Base-by-base conservation (phyloP, 2,113 vertebrate genomes). In the Xyrauchen texanus region DNA sequence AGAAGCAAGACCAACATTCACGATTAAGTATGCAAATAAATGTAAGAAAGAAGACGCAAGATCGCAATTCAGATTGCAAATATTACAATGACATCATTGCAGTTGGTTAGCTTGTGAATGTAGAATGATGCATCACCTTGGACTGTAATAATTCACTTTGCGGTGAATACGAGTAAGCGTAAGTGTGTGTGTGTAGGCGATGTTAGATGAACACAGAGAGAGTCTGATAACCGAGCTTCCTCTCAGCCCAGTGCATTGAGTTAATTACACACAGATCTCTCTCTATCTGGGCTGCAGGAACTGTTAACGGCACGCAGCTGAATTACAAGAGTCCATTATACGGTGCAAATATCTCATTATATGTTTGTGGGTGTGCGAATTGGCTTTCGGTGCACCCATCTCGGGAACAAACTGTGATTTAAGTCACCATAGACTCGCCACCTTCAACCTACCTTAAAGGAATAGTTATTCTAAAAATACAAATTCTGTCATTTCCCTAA, bases 281-380 rank as follows among this genome's bases (percentile, higher is more conserved):
- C 5, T 69, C 68, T 55, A 34, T 34, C 21, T 34, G 67, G 49
- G 67, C 67, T 53, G 68, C 51, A 42, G 44, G 68, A 70, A 70
- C 7, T 55, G 68, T 70, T 70, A 52, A 70, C 21, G 51, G n/a
- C 11, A n/a, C 12, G 1, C 68, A 9, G 12, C 68, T 70, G 44
- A 70, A 70, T 70, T n/a, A 57, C 68, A n/a, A 52, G 68, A 70
- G 68, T 44, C 51, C 34, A 44, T 70, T 70, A 70, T 57, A 70
- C 34, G 4, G 16, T 57, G 68, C 52, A 53, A 13, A 69, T 69
- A 55, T 69, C 11, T 34, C 21, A 55, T 70, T 34, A 55, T 70
- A 52, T 70, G 68, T n/a, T 13, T 70, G 68, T 70, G 68, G 68
- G 68, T 44, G 68, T 70, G 34, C 55, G 68, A 55, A 70, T 44